Base-by-base conservation (phyloP, 2,113 vertebrate species). In the Vulpes vulpes region DNA sequence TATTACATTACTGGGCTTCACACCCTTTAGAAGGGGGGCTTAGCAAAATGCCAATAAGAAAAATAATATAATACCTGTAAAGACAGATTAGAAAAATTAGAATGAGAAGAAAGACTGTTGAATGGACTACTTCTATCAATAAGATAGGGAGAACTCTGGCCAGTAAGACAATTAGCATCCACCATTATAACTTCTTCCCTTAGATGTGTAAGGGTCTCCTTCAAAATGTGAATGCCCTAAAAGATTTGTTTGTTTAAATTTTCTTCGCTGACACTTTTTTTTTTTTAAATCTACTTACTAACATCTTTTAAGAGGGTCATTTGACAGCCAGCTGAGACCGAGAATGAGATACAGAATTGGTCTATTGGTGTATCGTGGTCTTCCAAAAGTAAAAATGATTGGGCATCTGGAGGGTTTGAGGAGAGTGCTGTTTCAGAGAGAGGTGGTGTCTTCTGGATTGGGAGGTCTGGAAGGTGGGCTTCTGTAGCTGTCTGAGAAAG, bases 31-130 rank as follows among this genome's bases (percentile, higher is more conserved):
- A 55, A 43, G 38, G 5, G 5, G 8, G 4, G 19, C 25, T 95
- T 71, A 76, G 23, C 59, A 38, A 57, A 87, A 91, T 86, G 64
- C 55, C 79, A 76, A 1, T 74, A 16, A 93, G 27, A 95, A 95
- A 88, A 71, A 57, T 38, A 76, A 2, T 76, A 4, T 62, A 57
- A 60, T 38, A 49, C 23, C 55, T 69, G 8, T 23, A 53, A 89
- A 81, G 86, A 79, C 57, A 69, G 81, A 79, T 89, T 53, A 14
- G 30, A 89, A 94, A 93, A 88, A 19, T 69, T 49, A 67, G 59
- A 74, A 71, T 81, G 60, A 88, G 32, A 38, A 49, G 55, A 55
- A 67, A 85, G 22, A 69, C 11, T 19, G 1, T 30, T 38, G 59
- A 86, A 73, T 35, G 49, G 81, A 55, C 78, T 84, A 35, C 79